These are phyloP conservation scores for Oryzias curvinotus DNA, from an alignment of 2,113 vertebrate species.

Conservation along the genomic window DNA sequence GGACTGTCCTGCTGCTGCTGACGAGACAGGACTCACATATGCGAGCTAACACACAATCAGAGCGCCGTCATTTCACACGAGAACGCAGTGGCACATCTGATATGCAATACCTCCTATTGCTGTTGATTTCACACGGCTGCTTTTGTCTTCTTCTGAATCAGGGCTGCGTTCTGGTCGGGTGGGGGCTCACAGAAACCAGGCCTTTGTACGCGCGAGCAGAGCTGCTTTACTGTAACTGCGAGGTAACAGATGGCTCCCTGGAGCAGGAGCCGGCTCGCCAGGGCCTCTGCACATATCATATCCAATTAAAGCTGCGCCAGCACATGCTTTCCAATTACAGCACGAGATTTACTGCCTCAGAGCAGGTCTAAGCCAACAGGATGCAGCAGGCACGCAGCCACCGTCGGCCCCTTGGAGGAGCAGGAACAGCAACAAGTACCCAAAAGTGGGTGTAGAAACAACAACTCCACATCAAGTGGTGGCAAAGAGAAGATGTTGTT, in stretches of 20 bases:
- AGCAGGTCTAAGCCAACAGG: constrained; percentile 67
- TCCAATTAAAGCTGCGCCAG: constrained; percentile 77
- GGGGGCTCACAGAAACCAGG: not conserved
- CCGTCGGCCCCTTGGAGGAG: not conserved
- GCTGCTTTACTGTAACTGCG: constrained; percentile 28
- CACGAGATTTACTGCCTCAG: constrained; percentile 63
- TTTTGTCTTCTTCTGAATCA: not conserved
- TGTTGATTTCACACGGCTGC: not conserved
- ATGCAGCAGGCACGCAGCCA: constrained; percentile 19
- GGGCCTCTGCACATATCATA: constrained; percentile 68
- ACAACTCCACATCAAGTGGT: not conserved
- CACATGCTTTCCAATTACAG: constrained; percentile 74
- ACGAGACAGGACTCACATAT: not conserved
- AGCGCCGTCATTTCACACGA: not conserved
- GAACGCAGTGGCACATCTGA: not conserved
- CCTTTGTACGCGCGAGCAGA: constrained; percentile 25
- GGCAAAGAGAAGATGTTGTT: not conserved
- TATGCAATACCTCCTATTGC: not conserved
- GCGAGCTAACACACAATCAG: not conserved
- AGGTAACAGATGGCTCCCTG: constrained; percentile 72
- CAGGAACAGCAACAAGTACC: constrained; percentile 15
- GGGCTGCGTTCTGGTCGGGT: not conserved
- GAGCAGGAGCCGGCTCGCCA: constrained; percentile 44
- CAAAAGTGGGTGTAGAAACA: constrained; percentile 8
- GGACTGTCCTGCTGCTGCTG: constrained; percentile 16